phyloP scores from a whole-genome alignment of 2,113 vertebrate genomes.

The Rhinogobius similis region DNA sequence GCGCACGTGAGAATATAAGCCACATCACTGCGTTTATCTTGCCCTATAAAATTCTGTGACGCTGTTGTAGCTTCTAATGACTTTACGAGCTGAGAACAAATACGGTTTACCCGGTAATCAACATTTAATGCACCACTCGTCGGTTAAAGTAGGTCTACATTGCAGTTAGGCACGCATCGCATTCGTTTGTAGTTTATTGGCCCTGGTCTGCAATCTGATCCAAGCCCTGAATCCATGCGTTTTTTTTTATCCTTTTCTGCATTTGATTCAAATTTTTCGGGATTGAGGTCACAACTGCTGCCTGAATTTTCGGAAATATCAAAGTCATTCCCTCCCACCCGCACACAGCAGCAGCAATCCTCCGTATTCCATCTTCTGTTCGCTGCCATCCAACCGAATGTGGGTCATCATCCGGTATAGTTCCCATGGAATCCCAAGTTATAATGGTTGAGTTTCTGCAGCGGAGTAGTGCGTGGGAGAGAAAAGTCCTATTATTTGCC shows the following conservation, averaged over 20 bases:
- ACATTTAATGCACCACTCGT: constrained; percentile 38
- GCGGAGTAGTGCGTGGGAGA: constrained; percentile 9
- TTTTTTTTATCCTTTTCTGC: constrained; percentile 24
- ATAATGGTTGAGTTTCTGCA: constrained; percentile 15
- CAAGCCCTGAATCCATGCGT: constrained; percentile 23
- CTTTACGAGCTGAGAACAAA: constrained; percentile 19
- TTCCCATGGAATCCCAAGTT: constrained; percentile 22
- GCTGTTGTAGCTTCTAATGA: constrained; percentile 4
- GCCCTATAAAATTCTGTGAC: not conserved
- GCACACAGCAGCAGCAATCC: constrained; percentile 3
- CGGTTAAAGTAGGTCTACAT: constrained; percentile 5
- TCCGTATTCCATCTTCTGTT: constrained; percentile 17
- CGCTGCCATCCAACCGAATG: constrained; percentile 7
- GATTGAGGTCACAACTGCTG: constrained; percentile 61
- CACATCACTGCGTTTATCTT: not conserved
- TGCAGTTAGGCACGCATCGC: constrained; percentile 3
- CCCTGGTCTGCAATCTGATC: constrained; percentile 9
- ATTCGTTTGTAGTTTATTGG: constrained; percentile 41
- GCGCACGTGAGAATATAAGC: constrained; percentile 25
- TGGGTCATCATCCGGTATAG: constrained; percentile 26
- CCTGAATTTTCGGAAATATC: constrained; percentile 38
- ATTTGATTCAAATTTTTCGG: constrained; percentile 36
- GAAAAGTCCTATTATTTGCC: constrained; percentile 32
- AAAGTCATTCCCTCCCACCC: constrained; percentile 44
- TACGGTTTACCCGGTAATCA: constrained; percentile 36